Evolutionary conservation across 2,888 invertebrate genomes (phyloP), one percentile per base, ranked within the genome.

Genomic region (Habroteleia sp.): DNA sequence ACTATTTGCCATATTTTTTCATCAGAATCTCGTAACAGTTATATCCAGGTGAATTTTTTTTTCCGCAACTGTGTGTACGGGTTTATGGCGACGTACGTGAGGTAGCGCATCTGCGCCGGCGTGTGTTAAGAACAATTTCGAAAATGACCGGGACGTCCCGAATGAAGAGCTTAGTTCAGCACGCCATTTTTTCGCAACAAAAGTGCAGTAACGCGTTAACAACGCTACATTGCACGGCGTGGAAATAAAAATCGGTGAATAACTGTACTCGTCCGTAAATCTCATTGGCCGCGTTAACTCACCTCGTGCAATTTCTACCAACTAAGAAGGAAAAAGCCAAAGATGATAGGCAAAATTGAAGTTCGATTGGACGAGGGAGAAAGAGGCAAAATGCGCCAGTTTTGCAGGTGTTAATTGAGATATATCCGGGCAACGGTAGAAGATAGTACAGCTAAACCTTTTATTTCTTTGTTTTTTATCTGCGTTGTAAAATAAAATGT

Each of bases 141-240:
- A 58, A 58, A 68, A 56, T 68, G 56, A 56, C 56, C 41, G 23
- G 41, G 41, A 46, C 56, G 39, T 52, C 46, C 35, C 35, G 42
- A 65, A 44, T 35, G 33, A 52, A 41, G 16, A n/a, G 27, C 31
- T 29, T 41, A 29, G 39, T 42, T 10, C 39, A 16, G 60, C 37
- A 29, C 46, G 31, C 46, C 56, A 58, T 68, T 68, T 50, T 68
- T 66, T 68, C 41, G 56, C 14, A 66, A 68, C 58, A 58, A 58
- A 50, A 58, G 58, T 58, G 48, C 46, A 56, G 33, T 48, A 31
- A 39, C 56, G 41, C 50, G 58, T 50, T 42, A 68, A 58, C 48
- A 56, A 31, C 16, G 20, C 44, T 7, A 42, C 50, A 48, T 56
- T 29, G 39, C 10, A n/a, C 23, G 33, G 50, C 17, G 50, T 50